Evolutionary conservation across 2,888 invertebrate species (phyloP), one percentile per base, ranked within the genome.

Genomic region (Escarpia spicata): DNA sequence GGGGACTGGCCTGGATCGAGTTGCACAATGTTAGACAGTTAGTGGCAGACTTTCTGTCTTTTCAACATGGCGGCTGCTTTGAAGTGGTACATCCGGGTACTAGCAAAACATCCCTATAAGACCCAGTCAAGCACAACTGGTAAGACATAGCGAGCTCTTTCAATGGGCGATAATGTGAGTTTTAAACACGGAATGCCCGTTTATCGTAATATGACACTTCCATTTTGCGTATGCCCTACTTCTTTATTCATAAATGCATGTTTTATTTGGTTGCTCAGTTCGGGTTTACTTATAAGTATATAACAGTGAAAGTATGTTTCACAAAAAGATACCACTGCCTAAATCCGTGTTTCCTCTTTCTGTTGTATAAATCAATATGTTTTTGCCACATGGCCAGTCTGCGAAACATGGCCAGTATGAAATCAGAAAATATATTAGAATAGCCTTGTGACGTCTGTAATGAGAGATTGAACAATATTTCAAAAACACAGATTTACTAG

Each of bases 71-170:
- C 75, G 26, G 75, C 75, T 75, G 19, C n/a, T 75, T 75, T 75
- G 26, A 75, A 26, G 75, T 75, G 75, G 75, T 75, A 75, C 75
- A n/a, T 75, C 75, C 75, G 75, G 75, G 75, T 75, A 19, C 75
- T 75, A 75, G 75, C 75, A 26, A 75, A 75, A 26, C 75, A 75
- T 75, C 75, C 75, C n/a, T 75, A 75, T 26, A 75, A 75, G 6
- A 75, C 75, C 75, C 75, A 75, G 75, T 75, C 75, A 75, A 75
- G 75, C 75, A 75, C 75, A 6, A 75, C 75, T 75, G 75, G 75
- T 75, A 75, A 75, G 75, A 75, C 19, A 75, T 26, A n/a, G 75
- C 75, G n/a, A n/a, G 75, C 75, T 15, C 19, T 75, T 75, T 15
- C 19, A 6, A 26, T 75, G 75, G 26, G 75, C 75, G 75, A 75